Evolutionary conservation across 2,888 invertebrate genomes (phyloP), one percentile per base, ranked within the genome.

Genomic region (Daptonema setosum): DNA sequence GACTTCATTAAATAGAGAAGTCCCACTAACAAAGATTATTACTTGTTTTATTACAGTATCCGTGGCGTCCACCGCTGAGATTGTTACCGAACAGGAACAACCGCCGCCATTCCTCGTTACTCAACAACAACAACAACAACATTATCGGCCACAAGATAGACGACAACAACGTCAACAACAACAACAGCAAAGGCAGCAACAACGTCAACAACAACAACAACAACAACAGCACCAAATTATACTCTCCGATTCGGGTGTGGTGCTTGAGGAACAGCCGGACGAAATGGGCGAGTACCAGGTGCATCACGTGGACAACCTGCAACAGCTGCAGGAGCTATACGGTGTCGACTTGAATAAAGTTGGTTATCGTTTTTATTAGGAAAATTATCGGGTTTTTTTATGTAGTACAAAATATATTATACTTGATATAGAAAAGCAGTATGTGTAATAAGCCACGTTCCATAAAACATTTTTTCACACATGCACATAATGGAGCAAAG

Each of bases 331-430:
- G n/a, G 29, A 52, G 29, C 14, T 30, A 2, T 52, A 52, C 30
- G 52, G 54, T 11, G 26, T 45, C n/a, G 53, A 30, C 60, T 56
- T 51, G 26, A n/a, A n/a, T n/a, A n/a, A n/a, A n/a, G n/a, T n/a
- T n/a, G n/a, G n/a, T n/a, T n/a, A n/a, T n/a, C n/a, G n/a, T n/a
- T n/a, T n/a, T n/a, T n/a, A n/a, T n/a, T n/a, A n/a, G n/a, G n/a
- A n/a, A n/a, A n/a, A n/a, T n/a, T n/a, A n/a, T n/a, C n/a, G n/a
- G n/a, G n/a, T n/a, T n/a, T n/a, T n/a, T n/a, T n/a, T n/a, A n/a
- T n/a, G n/a, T n/a, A n/a, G n/a, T n/a, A n/a, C n/a, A n/a, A n/a
- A n/a, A n/a, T n/a, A n/a, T n/a, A n/a, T n/a, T n/a, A n/a, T n/a
- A n/a, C n/a, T n/a, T n/a, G n/a, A n/a, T n/a, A n/a, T n/a, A n/a